Conservation (phyloP, 2,797 vertebrate genomes). For the Florisuga fusca region DNA sequence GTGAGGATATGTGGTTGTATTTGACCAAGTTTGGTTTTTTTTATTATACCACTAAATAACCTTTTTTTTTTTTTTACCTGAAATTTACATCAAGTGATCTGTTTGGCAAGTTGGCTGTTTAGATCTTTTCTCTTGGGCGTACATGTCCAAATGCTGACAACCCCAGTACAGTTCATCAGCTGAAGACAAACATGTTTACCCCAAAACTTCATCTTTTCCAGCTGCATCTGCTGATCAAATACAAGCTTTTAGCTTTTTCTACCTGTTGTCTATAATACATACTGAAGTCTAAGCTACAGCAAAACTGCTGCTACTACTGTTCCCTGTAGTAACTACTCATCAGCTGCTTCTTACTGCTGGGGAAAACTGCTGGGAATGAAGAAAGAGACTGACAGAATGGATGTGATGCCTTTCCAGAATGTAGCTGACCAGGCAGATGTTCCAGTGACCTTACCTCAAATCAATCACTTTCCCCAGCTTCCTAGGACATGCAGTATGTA, state of each 20-base stretch:
- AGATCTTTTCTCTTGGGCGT: background rate
- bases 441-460: background rate
- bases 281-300: background rate
- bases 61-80: background rate
- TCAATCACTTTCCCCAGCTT: background rate
- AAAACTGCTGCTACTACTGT: background rate
- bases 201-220: background rate
- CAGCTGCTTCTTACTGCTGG: background rate
- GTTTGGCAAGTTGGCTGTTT: background rate
- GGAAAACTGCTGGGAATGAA: background rate
- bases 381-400: background rate
- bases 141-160: background rate
- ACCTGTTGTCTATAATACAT: background rate
- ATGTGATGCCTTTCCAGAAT: background rate
- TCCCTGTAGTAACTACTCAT: background rate
- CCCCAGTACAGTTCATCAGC: background rate
- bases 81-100: background rate
- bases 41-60: background rate
- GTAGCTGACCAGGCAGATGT: background rate
- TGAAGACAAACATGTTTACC: background rate
- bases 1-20: background rate
- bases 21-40: background rate
- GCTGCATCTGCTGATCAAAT: background rate
- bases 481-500: background rate
- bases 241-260: background rate